Evolutionary conservation across 2,888 invertebrate genomes (phyloP), one percentile per base, ranked within the genome.

Genomic region (Apeira syringaria): DNA sequence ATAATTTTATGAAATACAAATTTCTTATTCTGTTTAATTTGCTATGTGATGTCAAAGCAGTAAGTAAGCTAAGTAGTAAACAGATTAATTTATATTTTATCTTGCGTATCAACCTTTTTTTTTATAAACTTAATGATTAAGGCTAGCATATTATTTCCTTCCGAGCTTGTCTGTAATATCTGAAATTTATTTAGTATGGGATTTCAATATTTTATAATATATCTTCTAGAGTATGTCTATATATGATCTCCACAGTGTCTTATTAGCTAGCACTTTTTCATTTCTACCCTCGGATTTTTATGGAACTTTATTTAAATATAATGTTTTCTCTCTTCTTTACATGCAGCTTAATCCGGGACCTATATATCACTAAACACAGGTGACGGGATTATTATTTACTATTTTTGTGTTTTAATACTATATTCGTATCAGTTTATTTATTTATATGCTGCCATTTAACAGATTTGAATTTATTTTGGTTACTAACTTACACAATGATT

Each of bases 311-410:
- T 84, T 74, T 81, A 83, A 82, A 84, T 72, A 73, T 50, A 51
- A 73, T 68, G 72, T 77, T 79, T 79, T 85, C 77, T 88, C 78
- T 89, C 84, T 87, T 88, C 84, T 90, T 90, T 90, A 87, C 90
- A 90, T 67, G 90, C 90, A 90, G 90, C 90, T 86, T 90, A 90
- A 89, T 82, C 85, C 88, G 88, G 90, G 90, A 88, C 80, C 88
- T 86, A 86, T 90, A 69, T 90, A 89, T 88, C 90, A 89, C 81
- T 90, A 89, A 87, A 84, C 32, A 65, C 89, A 90, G 90, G 90
- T 90, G 90, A 90, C 74, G 85, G 87, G 83, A 81, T 67, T 80
- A 78, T 76, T 77, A 74, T 80, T 20, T 81, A 75, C 51, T 81
- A 65, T 73, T 70, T 69, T 76, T 73, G 68, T 74, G 47, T 69